Base-by-base conservation (phyloP, 1,140 invertebrate species). In the Bilobella aurantiaca region DNA sequence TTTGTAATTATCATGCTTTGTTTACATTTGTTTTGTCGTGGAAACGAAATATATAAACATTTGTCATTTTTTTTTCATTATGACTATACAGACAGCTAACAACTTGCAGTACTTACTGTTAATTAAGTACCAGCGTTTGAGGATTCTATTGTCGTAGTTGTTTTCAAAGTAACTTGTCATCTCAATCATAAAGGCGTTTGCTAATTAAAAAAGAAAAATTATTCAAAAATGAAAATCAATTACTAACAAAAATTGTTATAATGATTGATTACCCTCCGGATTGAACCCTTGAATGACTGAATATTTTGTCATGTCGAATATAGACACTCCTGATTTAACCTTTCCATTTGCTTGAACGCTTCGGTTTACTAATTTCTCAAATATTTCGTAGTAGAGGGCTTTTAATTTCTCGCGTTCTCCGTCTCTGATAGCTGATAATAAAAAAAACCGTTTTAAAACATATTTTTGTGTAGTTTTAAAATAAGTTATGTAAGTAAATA, bases 41-140 rank as follows among this genome's bases (percentile, higher is more conserved):
- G n/a, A n/a, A n/a, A n/a, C n/a, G n/a, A n/a, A n/a, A n/a, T n/a
- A n/a, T n/a, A n/a, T n/a, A n/a, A n/a, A n/a, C n/a, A n/a, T n/a
- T n/a, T n/a, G n/a, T n/a, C n/a, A n/a, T n/a, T n/a, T n/a, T n/a
- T n/a, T n/a, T n/a, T n/a, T n/a, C n/a, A n/a, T n/a, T n/a, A n/a
- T n/a, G n/a, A n/a, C n/a, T n/a, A n/a, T n/a, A n/a, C n/a, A n/a
- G n/a, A n/a, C n/a, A n/a, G n/a, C n/a, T n/a, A n/a, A n/a, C n/a
- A n/a, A n/a, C n/a, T n/a, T n/a, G n/a, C n/a, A n/a, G 8, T 42
- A 23, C 49, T 53, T 53, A 53, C 49, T 53, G 49, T 53, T 53
- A 23, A 53, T 53, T 5, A 53, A 23, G 23, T 53, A 53, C 49
- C 49, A 53, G 8, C 49, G 49, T 53, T 53, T 53, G 14, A 53